Base-by-base conservation (phyloP, 2,797 vertebrate species). In the Schizopygopsis pylzovi region DNA sequence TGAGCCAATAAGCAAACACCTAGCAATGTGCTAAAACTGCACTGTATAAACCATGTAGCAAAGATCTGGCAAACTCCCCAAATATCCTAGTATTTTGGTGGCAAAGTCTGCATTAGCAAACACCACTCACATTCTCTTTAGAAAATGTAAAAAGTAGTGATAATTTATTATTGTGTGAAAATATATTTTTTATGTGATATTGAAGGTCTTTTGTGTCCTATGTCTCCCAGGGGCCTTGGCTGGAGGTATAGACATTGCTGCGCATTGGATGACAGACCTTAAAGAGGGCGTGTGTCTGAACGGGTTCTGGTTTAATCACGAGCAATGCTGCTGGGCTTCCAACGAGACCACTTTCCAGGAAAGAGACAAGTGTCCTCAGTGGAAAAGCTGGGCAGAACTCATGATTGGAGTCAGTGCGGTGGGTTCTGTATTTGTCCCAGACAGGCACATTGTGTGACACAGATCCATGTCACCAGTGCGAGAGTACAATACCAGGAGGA, bases 301-400 rank as follows among this genome's bases (percentile, higher is more conserved):
- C 0, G 96, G 96, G 47, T 97, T 99, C 94, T 99, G 98, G 98
- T 99, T 96, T 91, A 98, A 98, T 93, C 98, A 97, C 0, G 98
- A 99, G 84, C 97, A 99, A 92, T 99, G 98, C 94, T 99, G 98
- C 94, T 99, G 98, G 98, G 96, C 93, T 39, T 99, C 96, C 54
- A 92, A 93, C 0, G 91, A 98, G 84, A 96, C 95, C 0, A 97
- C 97, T 4, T 99, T 99, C 80, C 94, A 97, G 1, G 95, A 98
- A 87, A 91, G 97, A 88, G 96, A 99, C 94, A 94, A 94, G 12
- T 99, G 98, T 88, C 97, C 97, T 0, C 95, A 98, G 91, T 99
- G 98, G 98, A 93, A 95, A 92, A 99, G 94, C 93, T 99, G 98
- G 98, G 96, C 98, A 0, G 95, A 99, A 88, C 96, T 99, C 68